Evolutionary conservation across 2,797 vertebrate genomes (phyloP), one percentile per base, ranked within the genome.

Genomic region (Sphaeramia orbicularis): DNA sequence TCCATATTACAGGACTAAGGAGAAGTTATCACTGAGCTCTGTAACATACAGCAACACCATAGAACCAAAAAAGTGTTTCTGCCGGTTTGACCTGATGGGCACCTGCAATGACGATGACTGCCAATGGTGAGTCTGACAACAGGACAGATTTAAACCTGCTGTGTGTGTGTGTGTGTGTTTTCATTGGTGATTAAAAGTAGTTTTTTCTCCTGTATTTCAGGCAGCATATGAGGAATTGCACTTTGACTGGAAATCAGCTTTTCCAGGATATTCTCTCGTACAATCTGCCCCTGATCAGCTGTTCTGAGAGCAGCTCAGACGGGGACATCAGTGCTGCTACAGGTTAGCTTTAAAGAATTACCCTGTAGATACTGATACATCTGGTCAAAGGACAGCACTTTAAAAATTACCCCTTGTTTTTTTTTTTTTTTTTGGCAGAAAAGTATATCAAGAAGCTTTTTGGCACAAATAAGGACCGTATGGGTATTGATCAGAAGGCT

Each of bases 251-350:
- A 64, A 96, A 94, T 78, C 96, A 96, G 74, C 92, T 99, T 6
- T 98, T 97, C 83, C 96, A 99, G 86, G 97, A 99, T 52, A 92
- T 99, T 75, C 89, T 99, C 60, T 99, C 97, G 10, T 99, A 99
- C 80, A 94, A 95, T 68, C 88, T 98, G 63, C 86, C 96, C 71
- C 92, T 99, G 79, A 97, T 99, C 59, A 94, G 96, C 75, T 99
- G 97, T 75, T 93, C 95, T 16, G 95, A 96, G 41, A 91, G 77
- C 88, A 97, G 92, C 86, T 93, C 91, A 0, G 92, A 94, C 68
- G 93, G 95, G 13, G 96, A 98, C 77, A 86, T 99, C 66, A 21
- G 90, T 58, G 4, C 72, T n/a, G 94, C 96, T 56, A 95, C 98
- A 95, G 97, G 97, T 98, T 83, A 16, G 65, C 2, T 7, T 24